A percentile compares a stretch with the other conserved stretches of the same genome.
phyloP scores from a whole-genome alignment of 2,113 vertebrate species.

The Heterotilapia buettikoferi region DNA sequence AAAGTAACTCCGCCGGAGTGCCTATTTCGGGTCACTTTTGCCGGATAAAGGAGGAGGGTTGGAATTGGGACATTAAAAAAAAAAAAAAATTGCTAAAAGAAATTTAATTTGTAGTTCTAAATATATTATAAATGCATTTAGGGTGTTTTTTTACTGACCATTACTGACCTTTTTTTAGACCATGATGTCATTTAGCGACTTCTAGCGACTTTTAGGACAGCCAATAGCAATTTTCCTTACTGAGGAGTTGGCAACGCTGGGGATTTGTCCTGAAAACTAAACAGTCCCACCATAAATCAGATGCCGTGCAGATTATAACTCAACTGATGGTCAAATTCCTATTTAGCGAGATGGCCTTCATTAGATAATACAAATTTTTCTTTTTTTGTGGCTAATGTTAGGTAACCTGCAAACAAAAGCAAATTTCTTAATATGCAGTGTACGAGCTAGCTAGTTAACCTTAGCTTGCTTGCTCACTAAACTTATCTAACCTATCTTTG shows the following conservation, averaged over 20 bases:
- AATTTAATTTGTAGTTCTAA: background rate
- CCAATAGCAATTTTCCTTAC: background rate
- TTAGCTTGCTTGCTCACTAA: background rate
- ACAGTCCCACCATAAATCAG: background rate
- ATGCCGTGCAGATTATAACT: background rate
- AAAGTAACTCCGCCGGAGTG: accelerated
- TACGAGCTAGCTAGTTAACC: background rate
- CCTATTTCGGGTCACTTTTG: background rate
- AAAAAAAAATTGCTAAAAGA: background rate
- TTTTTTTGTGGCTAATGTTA: background rate
- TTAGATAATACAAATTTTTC: background rate
- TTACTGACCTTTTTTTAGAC: background rate
- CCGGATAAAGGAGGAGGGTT: background rate
- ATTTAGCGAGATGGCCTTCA: background rate
- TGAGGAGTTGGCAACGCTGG: background rate
- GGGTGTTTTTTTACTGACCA: accelerated
- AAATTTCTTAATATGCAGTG: background rate
- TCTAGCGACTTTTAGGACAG: background rate
- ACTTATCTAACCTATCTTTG: background rate
- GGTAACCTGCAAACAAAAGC: background rate
- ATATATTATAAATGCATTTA: background rate
- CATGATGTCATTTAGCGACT: background rate
- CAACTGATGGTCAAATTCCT: background rate
- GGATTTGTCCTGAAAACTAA: background rate
- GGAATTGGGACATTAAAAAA: background rate